These are phyloP conservation scores for Myotis brandtii DNA, from an alignment of 2,113 vertebrate genomes.

Conservation along the genomic window DNA sequence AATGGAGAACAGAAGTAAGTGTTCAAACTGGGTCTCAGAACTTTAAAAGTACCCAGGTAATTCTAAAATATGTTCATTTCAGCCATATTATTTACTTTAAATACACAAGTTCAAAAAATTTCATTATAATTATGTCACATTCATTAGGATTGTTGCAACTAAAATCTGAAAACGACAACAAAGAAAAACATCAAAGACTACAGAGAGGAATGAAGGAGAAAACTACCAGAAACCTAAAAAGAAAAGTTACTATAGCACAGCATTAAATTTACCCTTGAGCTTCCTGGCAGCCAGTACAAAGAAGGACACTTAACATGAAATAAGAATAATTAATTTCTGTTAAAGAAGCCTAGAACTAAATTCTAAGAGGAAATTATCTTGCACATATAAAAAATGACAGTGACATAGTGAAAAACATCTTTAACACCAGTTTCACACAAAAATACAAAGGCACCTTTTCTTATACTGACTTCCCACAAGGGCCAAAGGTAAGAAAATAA, in stretches of 20 bases:
- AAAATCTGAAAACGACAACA: not conserved
- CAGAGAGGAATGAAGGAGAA: not conserved
- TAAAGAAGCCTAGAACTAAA: not conserved
- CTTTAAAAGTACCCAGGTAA: not conserved
- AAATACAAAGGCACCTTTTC: not conserved
- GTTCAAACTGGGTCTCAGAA: not conserved
- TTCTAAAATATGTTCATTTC: not conserved
- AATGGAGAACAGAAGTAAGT: not conserved
- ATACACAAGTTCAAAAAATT: not conserved
- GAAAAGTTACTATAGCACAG: not conserved
- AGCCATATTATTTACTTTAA: conserved; percentile 30
- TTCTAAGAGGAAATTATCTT: not conserved
- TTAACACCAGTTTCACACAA: not conserved
- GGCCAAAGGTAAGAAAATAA: conserved; percentile 13
- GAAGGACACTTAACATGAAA: not conserved
- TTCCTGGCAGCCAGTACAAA: not conserved
- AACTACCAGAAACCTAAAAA: not conserved
- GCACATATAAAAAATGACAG: not conserved
- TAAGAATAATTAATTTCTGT: conserved; percentile 2
- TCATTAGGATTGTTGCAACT: not conserved
- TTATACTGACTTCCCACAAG: not conserved
- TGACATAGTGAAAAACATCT: not conserved
- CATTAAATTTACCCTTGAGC: not conserved
- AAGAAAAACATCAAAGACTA: not conserved
- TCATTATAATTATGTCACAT: not conserved